Base-by-base conservation (phyloP, 2,888 invertebrate species). In the Dolomedes plantarius region DNA sequence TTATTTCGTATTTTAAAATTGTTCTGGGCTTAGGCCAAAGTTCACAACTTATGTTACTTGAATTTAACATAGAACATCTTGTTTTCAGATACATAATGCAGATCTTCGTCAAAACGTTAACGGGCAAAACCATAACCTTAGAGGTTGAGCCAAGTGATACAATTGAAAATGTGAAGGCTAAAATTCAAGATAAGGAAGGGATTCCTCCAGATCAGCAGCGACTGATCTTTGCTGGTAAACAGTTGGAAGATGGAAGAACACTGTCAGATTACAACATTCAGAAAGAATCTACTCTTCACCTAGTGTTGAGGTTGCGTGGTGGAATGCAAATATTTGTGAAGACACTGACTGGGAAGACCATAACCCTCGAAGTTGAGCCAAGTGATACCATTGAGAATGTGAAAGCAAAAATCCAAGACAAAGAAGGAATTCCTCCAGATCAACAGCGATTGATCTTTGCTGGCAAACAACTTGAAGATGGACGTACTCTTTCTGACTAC, bases 261-360 rank as follows among this genome's bases (percentile, higher is more conserved):
- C 90, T 93, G 19, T 93, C 93, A 0, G 94, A 94, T 89, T 94
- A 94, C 90, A 94, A 94, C 89, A 94, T 94, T 80, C 94, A 94
- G 89, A 94, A 89, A 74, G 91, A 97, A 92, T 96, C 96, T 0
- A 97, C 97, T 0, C 93, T 97, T 86, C 97, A 97, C 91, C 93
- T 97, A 91, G 96, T 97, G 90, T 93, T 97, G 89, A 94, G 98
- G 90, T 94, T 98, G 86, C 94, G 97, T 89, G 98, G 98, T 94
- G 95, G 97, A 92, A 97, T 97, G 97, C 98, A 98, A 94, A 98
- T 98, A 93, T 98, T 97, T 92, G 97, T 97, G 89, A 97, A 97
- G 93, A 97, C 97, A 90, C 94, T 97, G 73, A 97, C 96, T 90
- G 97, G 97, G 90, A 97, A 97, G 92, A 97, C 97, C 91, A 97